These are phyloP conservation scores for Mercenaria mercenaria DNA, from an alignment of 1,140 invertebrate species.

Conservation along the genomic window DNA sequence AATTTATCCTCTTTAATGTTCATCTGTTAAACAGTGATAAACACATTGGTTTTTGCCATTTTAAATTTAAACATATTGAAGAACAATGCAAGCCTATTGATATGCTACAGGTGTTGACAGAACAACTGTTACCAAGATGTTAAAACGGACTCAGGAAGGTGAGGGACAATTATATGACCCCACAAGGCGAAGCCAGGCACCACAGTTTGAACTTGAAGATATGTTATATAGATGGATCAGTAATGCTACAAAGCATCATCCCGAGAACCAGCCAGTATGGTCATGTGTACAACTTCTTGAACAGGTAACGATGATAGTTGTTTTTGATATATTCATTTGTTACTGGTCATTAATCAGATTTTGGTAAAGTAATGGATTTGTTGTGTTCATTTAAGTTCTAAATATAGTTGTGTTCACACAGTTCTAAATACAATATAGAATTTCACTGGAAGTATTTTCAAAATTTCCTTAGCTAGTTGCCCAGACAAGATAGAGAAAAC, in stretches of 20 bases:
- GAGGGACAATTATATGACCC: neutral
- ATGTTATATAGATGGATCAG: slow-evolving; percentile 44
- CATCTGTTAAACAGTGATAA: no score
- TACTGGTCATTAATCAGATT: no score
- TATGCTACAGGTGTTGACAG: slow-evolving; percentile 67
- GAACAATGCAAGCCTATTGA: no score
- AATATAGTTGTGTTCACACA: neutral
- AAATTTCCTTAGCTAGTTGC: no score
- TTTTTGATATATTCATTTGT: no score
- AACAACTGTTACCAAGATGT: slow-evolving; percentile 73
- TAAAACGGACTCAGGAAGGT: slow-evolving; percentile 64
- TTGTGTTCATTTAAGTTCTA: no score
- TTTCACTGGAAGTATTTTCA: no score
- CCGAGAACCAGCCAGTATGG: neutral
- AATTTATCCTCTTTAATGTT: no score
- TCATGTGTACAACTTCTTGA: slow-evolving; percentile 14
- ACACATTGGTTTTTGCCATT: no score
- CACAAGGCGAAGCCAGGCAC: neutral
- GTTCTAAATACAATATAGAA: neutral
- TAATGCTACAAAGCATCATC: neutral
- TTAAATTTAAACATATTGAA: no score
- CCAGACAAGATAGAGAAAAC: no score
- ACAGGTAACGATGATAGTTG: neutral
- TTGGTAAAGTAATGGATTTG: no score
- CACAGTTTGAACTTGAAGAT: slow-evolving; percentile 47